Evolutionary conservation across 1,140 invertebrate species (phyloP), one percentile per base, ranked within the genome.

Genomic region (Diachasma alloeum): DNA sequence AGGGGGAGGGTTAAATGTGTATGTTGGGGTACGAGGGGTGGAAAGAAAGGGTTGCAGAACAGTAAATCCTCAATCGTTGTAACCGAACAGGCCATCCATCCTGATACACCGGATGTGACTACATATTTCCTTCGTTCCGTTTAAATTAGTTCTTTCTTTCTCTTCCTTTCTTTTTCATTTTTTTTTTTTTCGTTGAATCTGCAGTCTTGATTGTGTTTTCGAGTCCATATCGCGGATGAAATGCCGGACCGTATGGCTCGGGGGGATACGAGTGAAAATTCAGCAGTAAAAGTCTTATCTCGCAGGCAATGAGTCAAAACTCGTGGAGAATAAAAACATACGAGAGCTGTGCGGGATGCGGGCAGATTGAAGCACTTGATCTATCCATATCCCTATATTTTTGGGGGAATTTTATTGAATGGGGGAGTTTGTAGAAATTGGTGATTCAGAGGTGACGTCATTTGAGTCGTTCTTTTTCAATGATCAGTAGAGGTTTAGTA

Each of bases 91-190:
- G 81, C 82, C 81, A 87, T 87, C 84, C 83, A 83, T 86, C 77
- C 81, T 82, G 84, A 85, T 87, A 83, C 80, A 86, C 81, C 83
- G 83, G 84, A 87, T 83, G 82, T 81, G 83, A 86, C 82, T 86
- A 84, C 84, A 86, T 87, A 87, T 87, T 87, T 87, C 82, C 83
- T 87, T 84, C 83, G 85, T 84, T 86, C 78, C 83, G 81, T 86
- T 87, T 84, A 86, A 87, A 87, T 87, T 85, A 87, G 84, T 83
- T 87, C 86, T 86, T 86, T 85, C 74, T 76, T 48, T 56, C 24
- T 8, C 3, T 42, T 17, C 15, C 26, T 22, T 24, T 9, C 17
- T 46, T 22, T 22, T 44, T n/a, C 39, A 8, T 46, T 17, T 17
- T 48, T 48, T 53, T 72, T 74, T 39, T 13, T 53, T 11, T 8